Evolutionary conservation across 1,140 invertebrate species (phyloP).

Genomic region (Acromyrmex charruanus): DNA sequence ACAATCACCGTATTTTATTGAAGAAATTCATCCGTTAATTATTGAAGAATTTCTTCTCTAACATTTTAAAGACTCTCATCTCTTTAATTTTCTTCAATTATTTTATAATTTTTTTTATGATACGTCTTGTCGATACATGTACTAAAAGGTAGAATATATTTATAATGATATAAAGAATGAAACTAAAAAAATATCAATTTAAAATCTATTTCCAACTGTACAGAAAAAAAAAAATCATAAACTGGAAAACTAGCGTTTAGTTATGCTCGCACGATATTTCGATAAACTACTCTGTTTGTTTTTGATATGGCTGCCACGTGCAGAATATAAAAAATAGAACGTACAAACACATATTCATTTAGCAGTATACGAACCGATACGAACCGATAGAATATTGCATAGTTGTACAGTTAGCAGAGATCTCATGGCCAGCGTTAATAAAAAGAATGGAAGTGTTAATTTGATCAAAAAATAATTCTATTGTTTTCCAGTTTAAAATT

Average conservation of each 20-base stretch:
- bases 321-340: conserved; percentile 53
- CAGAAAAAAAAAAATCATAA: conserved; percentile 26
- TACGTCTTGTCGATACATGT: background rate
- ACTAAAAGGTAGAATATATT: background rate
- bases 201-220: background rate
- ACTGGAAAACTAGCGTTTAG: conserved; percentile 45
- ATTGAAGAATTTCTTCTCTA: background rate
- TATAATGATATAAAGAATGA: background rate
- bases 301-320: conserved; percentile 34
- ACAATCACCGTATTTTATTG: background rate
- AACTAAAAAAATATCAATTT: background rate
- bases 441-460: conserved; percentile 64
- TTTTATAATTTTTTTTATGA: background rate
- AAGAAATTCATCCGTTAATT: conserved; percentile 8
- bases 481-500: conserved; percentile 47
- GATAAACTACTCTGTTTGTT: conserved; percentile 49
- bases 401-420: conserved; percentile 51
- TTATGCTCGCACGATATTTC: conserved; percentile 41
- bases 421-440: conserved; percentile 51
- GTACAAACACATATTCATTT: conserved; percentile 46
- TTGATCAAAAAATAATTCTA: conserved; percentile 55
- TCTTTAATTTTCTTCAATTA: background rate
- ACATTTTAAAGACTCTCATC: background rate
- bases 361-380: conserved; percentile 12
- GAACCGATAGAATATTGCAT: conserved; percentile 35